Conservation (phyloP, 2,113 vertebrate genomes). For the Pangasianodon hypophthalmus region DNA sequence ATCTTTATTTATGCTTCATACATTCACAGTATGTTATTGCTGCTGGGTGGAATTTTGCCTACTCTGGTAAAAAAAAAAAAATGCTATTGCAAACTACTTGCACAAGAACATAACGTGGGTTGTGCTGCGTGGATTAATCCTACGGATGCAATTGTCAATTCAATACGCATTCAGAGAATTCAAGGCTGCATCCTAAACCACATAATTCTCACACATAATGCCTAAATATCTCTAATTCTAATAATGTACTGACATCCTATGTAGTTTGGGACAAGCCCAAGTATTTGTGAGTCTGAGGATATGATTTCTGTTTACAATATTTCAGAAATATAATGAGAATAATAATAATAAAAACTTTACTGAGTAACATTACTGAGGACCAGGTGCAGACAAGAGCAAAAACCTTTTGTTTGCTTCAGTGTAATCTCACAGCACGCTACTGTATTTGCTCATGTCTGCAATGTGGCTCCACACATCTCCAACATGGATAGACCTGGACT, state of each 20-base stretch:
- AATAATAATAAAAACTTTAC: neutral
- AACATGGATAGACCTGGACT: neutral
- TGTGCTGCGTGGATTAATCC: neutral
- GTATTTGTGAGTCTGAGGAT: neutral
- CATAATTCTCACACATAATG: neutral
- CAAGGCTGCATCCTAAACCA: neutral
- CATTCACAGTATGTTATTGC: neutral
- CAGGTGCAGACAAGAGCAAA: neutral
- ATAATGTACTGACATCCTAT: neutral
- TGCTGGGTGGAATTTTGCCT: neutral
- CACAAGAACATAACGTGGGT: neutral
- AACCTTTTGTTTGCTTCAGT: neutral
- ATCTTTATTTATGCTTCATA: neutral
- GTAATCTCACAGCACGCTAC: neutral
- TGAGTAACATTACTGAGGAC: neutral
- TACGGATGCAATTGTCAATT: neutral
- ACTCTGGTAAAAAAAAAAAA: neutral
- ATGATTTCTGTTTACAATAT: neutral
- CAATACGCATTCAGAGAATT: neutral
- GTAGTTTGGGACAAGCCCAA: neutral
- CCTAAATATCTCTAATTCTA: neutral
- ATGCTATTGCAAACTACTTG: neutral
- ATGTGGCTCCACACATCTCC: neutral
- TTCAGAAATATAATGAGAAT: neutral
- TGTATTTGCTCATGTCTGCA: neutral